phyloP scores from a whole-genome alignment of 2,888 invertebrate species.

The Phorcus lineatus region DNA sequence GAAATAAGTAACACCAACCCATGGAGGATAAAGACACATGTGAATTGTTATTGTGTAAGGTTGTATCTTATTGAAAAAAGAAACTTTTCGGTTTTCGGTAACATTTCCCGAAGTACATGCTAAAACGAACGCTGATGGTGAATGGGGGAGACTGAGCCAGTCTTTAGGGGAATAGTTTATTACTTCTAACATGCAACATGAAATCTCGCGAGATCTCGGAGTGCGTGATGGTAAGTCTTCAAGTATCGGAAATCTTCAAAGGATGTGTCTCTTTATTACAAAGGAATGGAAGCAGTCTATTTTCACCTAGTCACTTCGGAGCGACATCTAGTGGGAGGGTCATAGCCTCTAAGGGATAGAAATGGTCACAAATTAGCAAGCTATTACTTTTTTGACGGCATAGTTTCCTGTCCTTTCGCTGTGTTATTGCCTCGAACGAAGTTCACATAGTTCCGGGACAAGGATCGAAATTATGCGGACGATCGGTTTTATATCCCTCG shows the following conservation, averaged over 20 bases:
- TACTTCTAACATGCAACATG: neutral
- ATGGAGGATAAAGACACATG: too few relatives aligned
- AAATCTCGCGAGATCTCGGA: neutral
- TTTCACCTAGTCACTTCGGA: too few relatives aligned
- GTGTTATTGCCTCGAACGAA: neutral
- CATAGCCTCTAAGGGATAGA: neutral
- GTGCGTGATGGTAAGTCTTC: neutral
- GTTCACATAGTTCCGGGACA: neutral
- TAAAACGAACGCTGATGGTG: neutral
- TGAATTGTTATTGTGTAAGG: too few relatives aligned
- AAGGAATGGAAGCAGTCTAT: too few relatives aligned
- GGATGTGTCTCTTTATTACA: too few relatives aligned
- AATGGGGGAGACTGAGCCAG: neutral
- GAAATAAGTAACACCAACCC: too few relatives aligned
- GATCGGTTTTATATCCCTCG: neutral
- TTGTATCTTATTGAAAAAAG: too few relatives aligned
- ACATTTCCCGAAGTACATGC: too few relatives aligned
- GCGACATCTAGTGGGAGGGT: too few relatives aligned
- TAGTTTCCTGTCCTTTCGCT: neutral
- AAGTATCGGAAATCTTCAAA: neutral
- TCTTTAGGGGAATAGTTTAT: slow-evolving; percentile 1
- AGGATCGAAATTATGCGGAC: neutral
- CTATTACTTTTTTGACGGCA: slow-evolving; percentile 1
- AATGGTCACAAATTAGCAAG: neutral
- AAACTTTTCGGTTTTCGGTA: too few relatives aligned